Percentiles rank a stretch among this genome's conserved stretches.
Evolutionary conservation across 2,888 invertebrate species (phyloP).

Genomic region (Myopa tessellatipennis): DNA sequence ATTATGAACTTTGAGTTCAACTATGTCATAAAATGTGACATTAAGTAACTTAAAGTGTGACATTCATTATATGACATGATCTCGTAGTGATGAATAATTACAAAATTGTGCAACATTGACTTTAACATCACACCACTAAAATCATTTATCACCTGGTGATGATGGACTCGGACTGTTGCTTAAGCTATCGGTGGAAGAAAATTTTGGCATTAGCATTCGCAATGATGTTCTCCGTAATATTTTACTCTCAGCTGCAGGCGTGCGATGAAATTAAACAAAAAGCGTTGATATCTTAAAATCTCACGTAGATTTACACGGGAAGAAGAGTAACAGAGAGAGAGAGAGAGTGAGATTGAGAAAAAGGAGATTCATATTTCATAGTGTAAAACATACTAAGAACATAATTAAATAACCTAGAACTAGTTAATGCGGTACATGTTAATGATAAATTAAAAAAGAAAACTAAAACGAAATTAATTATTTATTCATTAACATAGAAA

Average conservation of each 20-base stretch:
- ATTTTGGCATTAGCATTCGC: conserved; percentile 71
- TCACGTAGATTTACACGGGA: conserved; percentile 3
- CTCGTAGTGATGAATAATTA: not conserved
- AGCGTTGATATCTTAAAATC: conserved; percentile 11
- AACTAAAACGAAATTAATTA: too few species aligned
- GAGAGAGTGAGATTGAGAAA: not conserved
- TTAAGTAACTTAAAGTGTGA: too few species aligned
- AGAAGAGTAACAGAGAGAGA: not conserved
- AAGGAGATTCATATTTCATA: not conserved
- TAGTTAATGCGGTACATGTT: too few species aligned
- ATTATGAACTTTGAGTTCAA: too few species aligned
- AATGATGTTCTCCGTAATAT: conserved; percentile 69
- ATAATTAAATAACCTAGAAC: too few species aligned
- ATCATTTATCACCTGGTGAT: conserved; percentile 70
- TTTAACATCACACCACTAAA: not conserved
- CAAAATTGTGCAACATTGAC: not conserved
- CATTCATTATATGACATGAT: too few species aligned
- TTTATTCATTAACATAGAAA: too few species aligned
- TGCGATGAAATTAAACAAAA: conserved; percentile 1
- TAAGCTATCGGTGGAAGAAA: conserved; percentile 72
- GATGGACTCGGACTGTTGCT: conserved; percentile 72
- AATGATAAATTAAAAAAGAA: too few species aligned
- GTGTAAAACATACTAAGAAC: too few species aligned
- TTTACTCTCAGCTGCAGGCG: conserved; percentile 64
- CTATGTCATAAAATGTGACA: too few species aligned